Evolutionary conservation across 2,888 invertebrate genomes (phyloP).

Genomic region (Axea sp.): DNA sequence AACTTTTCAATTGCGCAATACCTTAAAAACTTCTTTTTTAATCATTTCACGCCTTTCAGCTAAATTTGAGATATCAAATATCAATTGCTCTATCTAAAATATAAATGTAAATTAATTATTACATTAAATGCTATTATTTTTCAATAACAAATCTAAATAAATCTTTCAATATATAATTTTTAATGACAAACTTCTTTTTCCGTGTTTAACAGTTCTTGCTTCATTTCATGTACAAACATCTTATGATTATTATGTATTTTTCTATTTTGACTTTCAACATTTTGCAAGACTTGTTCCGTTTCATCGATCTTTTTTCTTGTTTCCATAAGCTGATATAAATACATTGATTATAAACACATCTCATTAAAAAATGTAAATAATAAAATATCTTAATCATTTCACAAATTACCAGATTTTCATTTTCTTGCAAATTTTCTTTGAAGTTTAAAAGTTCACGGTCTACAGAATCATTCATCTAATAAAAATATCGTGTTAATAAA

Average conservation of each 20-base stretch:
- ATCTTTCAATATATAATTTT: too few relatives aligned
- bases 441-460: constrained; percentile 1
- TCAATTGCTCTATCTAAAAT: constrained; percentile 26
- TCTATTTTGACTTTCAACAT: constrained; percentile 63
- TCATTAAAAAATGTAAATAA: too few relatives aligned
- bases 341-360: neutral
- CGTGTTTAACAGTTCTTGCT: constrained; percentile 67
- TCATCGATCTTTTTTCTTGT: constrained; percentile 21
- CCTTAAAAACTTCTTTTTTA: constrained; percentile 20
- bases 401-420: constrained; percentile 30
- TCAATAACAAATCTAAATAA: too few relatives aligned
- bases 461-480: constrained; percentile 1
- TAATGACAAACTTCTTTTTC: constrained; percentile 69
- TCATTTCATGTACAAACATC: constrained; percentile 66
- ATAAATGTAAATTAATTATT: too few relatives aligned
- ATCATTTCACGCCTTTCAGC: constrained; percentile 28
- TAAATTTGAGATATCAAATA: constrained; percentile 25
- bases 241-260: constrained; percentile 63
- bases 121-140: too few relatives aligned
- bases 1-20: constrained; percentile 1
- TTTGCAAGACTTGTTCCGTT: constrained; percentile 63
- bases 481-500: neutral
- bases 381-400: neutral
- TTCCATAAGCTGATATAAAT: constrained; percentile 5
- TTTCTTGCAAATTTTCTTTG: constrained; percentile 20